Conservation (phyloP, 2,113 vertebrate species). For the Pitta sordida region DNA sequence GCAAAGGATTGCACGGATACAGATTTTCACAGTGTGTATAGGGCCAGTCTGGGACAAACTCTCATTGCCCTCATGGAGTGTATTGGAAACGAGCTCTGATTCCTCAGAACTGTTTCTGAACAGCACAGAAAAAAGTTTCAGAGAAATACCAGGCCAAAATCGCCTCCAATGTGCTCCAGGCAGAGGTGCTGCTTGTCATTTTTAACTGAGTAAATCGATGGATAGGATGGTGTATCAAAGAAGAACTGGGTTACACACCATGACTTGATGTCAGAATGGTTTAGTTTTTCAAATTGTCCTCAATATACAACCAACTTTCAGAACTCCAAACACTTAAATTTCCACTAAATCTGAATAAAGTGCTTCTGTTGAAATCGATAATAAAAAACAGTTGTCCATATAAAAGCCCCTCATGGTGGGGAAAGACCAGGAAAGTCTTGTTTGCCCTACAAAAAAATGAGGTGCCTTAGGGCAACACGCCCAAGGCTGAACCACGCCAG, state of each 20-base stretch:
- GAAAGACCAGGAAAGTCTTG: neutral
- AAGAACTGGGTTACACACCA: fast-evolving
- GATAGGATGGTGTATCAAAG: neutral
- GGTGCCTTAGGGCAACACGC: fast-evolving
- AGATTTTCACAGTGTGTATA: neutral
- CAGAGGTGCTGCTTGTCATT: neutral
- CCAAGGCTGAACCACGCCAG: neutral
- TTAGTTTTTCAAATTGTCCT: neutral
- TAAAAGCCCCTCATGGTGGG: neutral
- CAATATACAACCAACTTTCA: neutral
- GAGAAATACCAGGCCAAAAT: neutral
- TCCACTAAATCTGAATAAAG: neutral
- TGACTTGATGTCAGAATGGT: neutral
- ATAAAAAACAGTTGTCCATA: neutral
- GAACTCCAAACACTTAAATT: neutral
- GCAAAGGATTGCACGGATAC: fast-evolving
- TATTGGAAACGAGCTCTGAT: fast-evolving
- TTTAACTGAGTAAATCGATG: neutral
- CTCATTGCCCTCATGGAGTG: fast-evolving
- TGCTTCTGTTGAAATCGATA: neutral
- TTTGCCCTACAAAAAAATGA: neutral
- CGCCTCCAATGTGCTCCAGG: fast-evolving
- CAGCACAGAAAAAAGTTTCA: neutral
- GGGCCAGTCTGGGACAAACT: fast-evolving
- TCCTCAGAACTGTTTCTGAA: neutral